phyloP scores from a whole-genome alignment of 2,797 vertebrate genomes.

The Lateolabrax maculatus region DNA sequence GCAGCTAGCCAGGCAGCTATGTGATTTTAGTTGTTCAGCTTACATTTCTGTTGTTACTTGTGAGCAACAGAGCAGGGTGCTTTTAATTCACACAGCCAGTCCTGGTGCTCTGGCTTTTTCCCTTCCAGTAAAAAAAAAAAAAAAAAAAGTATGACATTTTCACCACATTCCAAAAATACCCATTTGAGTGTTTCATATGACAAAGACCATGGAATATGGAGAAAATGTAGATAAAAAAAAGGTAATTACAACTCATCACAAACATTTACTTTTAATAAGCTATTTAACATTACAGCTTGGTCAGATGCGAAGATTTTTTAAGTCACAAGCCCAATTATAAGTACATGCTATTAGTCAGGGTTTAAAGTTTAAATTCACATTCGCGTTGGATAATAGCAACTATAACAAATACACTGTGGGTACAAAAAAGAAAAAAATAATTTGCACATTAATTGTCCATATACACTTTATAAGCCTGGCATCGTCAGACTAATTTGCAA shows the following conservation, averaged over 20 bases:
- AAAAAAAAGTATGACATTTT: neutral
- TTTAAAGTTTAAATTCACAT: constrained; percentile 21
- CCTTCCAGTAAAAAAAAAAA: neutral
- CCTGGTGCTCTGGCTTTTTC: too few species aligned
- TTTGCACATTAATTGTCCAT: neutral
- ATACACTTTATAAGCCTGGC: neutral
- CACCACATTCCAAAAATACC: neutral
- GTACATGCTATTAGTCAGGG: neutral
- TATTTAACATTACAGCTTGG: constrained; percentile 15
- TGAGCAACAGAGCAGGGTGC: neutral
- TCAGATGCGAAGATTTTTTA: neutral
- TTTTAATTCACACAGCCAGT: neutral
- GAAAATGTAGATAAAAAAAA: neutral
- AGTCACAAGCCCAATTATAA: neutral
- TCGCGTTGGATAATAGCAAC: neutral
- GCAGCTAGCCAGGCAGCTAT: too few species aligned
- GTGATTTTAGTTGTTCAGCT: neutral
- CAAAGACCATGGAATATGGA: neutral
- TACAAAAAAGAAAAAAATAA: accelerated
- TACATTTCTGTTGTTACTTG: neutral
- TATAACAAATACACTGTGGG: neutral
- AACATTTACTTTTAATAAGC: neutral
- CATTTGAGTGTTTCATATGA: neutral
- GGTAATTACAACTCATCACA: neutral
- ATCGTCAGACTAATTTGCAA: too few species aligned